Evolutionary conservation across 2,797 vertebrate genomes (phyloP).

Genomic region (Argya squamiceps): DNA sequence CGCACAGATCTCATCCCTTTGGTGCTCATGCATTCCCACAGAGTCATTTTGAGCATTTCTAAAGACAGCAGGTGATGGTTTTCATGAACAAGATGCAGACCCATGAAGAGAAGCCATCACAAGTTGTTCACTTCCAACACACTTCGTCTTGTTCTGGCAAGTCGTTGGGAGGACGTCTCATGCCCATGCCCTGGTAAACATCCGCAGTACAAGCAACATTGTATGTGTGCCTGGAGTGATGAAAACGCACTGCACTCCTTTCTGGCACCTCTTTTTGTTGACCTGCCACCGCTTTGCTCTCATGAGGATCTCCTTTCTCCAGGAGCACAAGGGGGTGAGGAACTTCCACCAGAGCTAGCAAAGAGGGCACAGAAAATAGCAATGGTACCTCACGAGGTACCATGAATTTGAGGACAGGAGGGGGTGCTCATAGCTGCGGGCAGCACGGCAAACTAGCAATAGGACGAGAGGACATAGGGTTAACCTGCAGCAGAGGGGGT

Average conservation of each 20-base stretch:
- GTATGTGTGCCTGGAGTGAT: fast-evolving
- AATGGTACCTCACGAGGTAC: fast-evolving
- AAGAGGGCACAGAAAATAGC: not conserved
- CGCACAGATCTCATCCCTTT: not conserved
- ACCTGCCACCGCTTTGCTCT: fast-evolving
- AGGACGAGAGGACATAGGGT: not conserved
- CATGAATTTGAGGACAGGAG: fast-evolving
- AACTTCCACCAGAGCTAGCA: not conserved
- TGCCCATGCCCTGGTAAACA: not conserved
- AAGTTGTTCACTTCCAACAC: fast-evolving
- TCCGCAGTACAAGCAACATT: fast-evolving
- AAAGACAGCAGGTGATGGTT: fast-evolving
- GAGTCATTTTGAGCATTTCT: fast-evolving
- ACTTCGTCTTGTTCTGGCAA: not conserved
- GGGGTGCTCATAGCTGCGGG: fast-evolving
- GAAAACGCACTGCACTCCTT: fast-evolving
- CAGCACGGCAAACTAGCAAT: fast-evolving
- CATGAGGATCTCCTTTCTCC: fast-evolving
- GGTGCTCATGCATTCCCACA: fast-evolving
- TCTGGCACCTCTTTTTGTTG: too few relatives aligned
- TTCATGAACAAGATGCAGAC: not conserved
- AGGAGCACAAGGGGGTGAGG: fast-evolving
- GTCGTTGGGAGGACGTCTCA: fast-evolving
- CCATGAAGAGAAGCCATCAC: not conserved
- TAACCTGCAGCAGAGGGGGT: too few relatives aligned